Percentiles rank a stretch among this genome's conserved stretches.
Evolutionary conservation across 2,888 invertebrate genomes (phyloP).

Genomic region (Drosophila paucipuncta): DNA sequence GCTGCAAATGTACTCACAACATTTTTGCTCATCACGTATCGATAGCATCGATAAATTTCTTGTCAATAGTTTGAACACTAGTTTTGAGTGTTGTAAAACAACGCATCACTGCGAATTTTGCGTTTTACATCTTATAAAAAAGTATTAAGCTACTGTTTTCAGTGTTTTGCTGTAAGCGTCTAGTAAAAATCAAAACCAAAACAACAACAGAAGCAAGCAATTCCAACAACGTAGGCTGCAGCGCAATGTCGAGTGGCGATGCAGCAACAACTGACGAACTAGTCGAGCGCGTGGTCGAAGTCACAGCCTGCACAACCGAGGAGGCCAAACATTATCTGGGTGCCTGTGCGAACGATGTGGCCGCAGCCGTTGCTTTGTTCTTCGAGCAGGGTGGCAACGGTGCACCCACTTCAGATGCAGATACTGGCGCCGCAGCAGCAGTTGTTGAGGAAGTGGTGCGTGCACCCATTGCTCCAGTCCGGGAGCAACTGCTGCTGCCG

Average conservation of each 20-base stretch:
- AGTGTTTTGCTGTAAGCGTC: slow-evolving; percentile 18
- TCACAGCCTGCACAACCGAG: slow-evolving; percentile 79
- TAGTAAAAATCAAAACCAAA: slow-evolving; percentile 1
- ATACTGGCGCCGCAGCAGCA: slow-evolving; percentile 23
- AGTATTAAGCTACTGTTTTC: slow-evolving; percentile 30
- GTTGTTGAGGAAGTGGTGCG: slow-evolving; percentile 73
- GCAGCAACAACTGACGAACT: slow-evolving; percentile 58
- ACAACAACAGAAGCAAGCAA: slow-evolving; percentile 2
- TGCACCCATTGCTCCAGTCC: slow-evolving; percentile 84
- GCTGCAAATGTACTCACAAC: background rate
- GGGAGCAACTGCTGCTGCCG: slow-evolving; percentile 83
- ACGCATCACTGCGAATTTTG: slow-evolving; percentile 34
- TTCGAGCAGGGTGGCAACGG: slow-evolving; percentile 77
- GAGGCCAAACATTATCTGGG: slow-evolving; percentile 81
- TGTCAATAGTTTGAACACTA: background rate
- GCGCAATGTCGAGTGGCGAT: slow-evolving; percentile 61
- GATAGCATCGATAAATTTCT: slow-evolving; percentile 19
- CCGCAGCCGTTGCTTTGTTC: slow-evolving; percentile 82
- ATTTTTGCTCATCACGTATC: slow-evolving; percentile 4
- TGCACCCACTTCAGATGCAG: slow-evolving; percentile 38
- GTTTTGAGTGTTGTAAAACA: slow-evolving; percentile 22
- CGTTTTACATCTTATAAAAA: slow-evolving; percentile 40
- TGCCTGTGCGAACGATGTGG: slow-evolving; percentile 83
- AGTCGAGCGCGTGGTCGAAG: slow-evolving; percentile 82
- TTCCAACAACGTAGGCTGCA: slow-evolving; percentile 18